Evolutionary conservation across 2,113 vertebrate species (phyloP), one percentile per base, ranked within the genome.

Genomic region (Lutjanus erythropterus): DNA sequence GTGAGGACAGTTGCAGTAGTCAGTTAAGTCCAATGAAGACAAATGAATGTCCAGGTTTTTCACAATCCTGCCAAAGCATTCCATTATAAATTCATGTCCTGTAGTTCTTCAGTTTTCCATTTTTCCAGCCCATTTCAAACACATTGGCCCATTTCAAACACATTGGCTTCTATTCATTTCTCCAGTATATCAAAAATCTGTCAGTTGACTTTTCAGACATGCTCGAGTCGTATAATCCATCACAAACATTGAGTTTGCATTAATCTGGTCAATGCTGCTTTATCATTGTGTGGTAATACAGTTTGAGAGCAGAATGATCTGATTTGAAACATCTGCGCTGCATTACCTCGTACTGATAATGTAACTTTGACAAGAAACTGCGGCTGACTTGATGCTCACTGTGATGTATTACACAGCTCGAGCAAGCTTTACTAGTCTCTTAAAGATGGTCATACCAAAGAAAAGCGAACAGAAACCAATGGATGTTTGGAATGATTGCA

Each of bases 271-370:
- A 68, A 46, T 73, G 71, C 59, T 75, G 74, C 76, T 78, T 86
- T 77, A 80, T 86, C 67, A 67, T 62, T 44, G 52, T 8, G 65
- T 31, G 46, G 27, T 81, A 86, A 83, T 76, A 74, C 33, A 37
- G 41, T 80, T 84, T 80, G 76, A 87, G 67, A 81, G 52, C 68
- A 25, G 42, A 72, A 68, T 71, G 71, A 90, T 91, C 75, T 33
- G 71, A 87, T 88, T 84, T 75, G 33, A 81, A 85, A 62, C 80
- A 61, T 88, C 84, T 87, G 90, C 83, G 19, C 76, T 73, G 79
- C 82, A 74, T 88, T 83, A 87, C 76, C 59, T 85, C 86, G 80
- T 53, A 4, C 69, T 56, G 88, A 86, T 76, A 79, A 84, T 80
- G 67, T 69, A 79, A 52, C 67, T 79, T 60, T 61, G 75, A 71